phyloP scores from a whole-genome alignment of 1,140 invertebrate species.

The Aphis gossypii region DNA sequence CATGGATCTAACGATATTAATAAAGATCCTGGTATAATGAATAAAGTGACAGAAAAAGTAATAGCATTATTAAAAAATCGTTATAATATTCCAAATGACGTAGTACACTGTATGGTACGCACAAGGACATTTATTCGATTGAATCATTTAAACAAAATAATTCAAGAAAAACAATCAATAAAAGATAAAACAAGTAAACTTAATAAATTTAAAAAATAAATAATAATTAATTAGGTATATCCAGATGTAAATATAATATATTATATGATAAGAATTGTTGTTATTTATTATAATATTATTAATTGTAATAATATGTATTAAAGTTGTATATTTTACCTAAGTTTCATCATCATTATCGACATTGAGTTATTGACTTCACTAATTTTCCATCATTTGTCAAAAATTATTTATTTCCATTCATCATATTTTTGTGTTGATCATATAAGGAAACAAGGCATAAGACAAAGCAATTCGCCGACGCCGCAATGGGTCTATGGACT shows the following conservation, averaged over 20 bases:
- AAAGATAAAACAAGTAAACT: background rate
- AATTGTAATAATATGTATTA: background rate
- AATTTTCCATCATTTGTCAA: background rate
- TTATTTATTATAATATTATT: conserved; percentile 4
- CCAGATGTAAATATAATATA: background rate
- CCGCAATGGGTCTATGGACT: too few species aligned
- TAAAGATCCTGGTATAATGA: background rate
- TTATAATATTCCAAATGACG: background rate
- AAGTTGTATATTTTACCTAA: background rate
- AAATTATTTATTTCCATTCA: too few species aligned
- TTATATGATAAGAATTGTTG: background rate
- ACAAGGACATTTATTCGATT: background rate
- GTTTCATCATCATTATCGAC: background rate
- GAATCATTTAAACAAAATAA: background rate
- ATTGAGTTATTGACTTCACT: background rate
- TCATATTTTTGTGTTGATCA: too few species aligned
- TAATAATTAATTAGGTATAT: background rate
- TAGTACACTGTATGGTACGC: background rate
- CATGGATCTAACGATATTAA: background rate
- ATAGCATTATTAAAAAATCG: background rate
- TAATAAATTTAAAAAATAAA: background rate
- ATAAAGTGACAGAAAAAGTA: background rate
- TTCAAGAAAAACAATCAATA: background rate
- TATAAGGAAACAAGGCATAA: too few species aligned
- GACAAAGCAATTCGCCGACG: too few species aligned